These are phyloP conservation scores for Piaya cayana DNA, from an alignment of 2,113 vertebrate species.

Conservation along the genomic window DNA sequence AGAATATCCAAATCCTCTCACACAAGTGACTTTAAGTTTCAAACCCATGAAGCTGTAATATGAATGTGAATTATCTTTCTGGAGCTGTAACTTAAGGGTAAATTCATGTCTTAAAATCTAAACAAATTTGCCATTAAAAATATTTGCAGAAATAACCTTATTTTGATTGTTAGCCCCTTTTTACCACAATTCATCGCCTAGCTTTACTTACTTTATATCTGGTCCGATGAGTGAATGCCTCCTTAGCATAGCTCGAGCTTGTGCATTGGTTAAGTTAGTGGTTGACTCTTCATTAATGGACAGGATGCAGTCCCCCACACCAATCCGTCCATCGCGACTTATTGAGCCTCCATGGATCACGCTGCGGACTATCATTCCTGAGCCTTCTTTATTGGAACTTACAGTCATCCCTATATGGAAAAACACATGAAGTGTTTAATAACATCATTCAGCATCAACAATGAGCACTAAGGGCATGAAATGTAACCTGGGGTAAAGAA, in stretches of 20 bases:
- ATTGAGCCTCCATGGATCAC: constrained; percentile 94
- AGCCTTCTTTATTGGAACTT: constrained; percentile 89
- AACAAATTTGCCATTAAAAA: background rate
- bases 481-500: background rate
- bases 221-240: constrained; percentile 92
- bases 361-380: constrained; percentile 93
- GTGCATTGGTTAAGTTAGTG: constrained; percentile 86
- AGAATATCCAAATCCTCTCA: background rate
- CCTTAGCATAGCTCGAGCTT: constrained; percentile 92
- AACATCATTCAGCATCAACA: background rate
- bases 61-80: background rate
- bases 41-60: background rate
- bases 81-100: background rate
- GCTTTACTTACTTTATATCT: constrained; percentile 87
- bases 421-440: background rate
- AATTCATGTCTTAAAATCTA: background rate
- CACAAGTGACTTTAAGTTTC: background rate
- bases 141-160: background rate
- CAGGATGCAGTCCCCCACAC: constrained; percentile 91
- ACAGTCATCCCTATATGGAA: constrained; percentile 91
- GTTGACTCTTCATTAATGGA: constrained; percentile 92
- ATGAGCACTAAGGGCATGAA: background rate
- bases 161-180: background rate
- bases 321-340: constrained; percentile 90
- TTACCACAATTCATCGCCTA: background rate